Evolutionary conservation across 2,797 vertebrate species (phyloP).

Genomic region (Psittacula derbiana): DNA sequence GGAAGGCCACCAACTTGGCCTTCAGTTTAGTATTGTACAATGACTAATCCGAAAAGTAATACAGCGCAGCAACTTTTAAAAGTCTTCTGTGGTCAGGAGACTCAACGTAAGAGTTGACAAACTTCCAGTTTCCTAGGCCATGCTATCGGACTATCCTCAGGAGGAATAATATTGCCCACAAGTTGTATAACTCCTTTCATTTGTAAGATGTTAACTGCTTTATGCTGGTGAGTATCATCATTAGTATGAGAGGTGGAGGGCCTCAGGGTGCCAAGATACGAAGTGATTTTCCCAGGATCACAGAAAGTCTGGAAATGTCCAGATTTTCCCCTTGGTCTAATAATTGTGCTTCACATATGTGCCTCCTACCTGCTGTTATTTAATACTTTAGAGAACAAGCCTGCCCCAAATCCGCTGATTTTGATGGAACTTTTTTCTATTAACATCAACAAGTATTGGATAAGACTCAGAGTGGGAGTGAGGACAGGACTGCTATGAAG

Average conservation of each 20-base stretch:
- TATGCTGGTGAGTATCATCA: background rate
- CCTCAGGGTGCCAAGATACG: background rate
- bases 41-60: background rate
- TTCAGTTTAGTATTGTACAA: background rate
- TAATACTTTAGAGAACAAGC: background rate
- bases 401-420: background rate
- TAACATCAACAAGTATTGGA: background rate
- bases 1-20: background rate
- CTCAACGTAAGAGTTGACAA: background rate
- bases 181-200: background rate
- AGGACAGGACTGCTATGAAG: background rate
- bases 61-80: background rate
- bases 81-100: background rate
- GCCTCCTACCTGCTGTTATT: conserved; percentile 3
- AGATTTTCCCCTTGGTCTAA: background rate
- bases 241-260: background rate
- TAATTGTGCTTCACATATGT: background rate
- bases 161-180: background rate
- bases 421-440: background rate
- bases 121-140: background rate
- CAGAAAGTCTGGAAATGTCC: background rate
- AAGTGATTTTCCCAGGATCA: background rate
- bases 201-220: background rate
- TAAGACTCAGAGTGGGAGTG: background rate
- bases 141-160: background rate